Base-by-base conservation (phyloP, 2,888 invertebrate genomes). In the Trilocha varians region DNA sequence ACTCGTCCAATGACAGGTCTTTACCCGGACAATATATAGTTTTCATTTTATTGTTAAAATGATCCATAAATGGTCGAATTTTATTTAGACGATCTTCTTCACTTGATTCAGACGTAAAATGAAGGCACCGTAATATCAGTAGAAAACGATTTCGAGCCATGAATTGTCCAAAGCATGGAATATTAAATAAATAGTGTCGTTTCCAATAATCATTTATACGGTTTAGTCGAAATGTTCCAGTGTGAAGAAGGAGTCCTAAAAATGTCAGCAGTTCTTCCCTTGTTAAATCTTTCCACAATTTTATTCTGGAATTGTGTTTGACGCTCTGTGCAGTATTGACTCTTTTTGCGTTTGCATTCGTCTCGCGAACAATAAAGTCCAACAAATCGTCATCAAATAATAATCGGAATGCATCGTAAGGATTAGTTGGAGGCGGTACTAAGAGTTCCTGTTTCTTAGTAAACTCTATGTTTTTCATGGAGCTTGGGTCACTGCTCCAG, bases 21-120 rank as follows among this genome's bases (percentile, higher is more conserved):
- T 59, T 59, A 0, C 52, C 55, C 4, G 65, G 64, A 44, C 48
- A 58, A 44, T 65, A 67, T 25, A 67, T 44, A 16, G 40, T 36
- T 6, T 39, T 49, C 60, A 69, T 65, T 47, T 51, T 50, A 32
- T 57, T 52, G 45, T 65, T 69, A 51, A 75, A 73, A 53, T 62
- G 52, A 45, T 68, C 59, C 13, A 73, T 43, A n/a, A 73, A 16
- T 16, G 55, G 53, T 13, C 52, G 48, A 34, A 70, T 61, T 60
- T 71, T 50, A 32, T 34, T 46, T 5, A 68, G 44, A 5, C 55
- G 54, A 36, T 64, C 60, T 39, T 58, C 41, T 64, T 53, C 54
- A 52, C 66, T 48, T 33, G 44, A 42, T 36, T 50, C 50, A 14
- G 53, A 48, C 8, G 47, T 51, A 47, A 67, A 68, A 40, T 44